Percentiles rank a stretch among this genome's conserved stretches.
Conservation (phyloP, 1,140 invertebrate species). For the Chironomus striatipennis region DNA sequence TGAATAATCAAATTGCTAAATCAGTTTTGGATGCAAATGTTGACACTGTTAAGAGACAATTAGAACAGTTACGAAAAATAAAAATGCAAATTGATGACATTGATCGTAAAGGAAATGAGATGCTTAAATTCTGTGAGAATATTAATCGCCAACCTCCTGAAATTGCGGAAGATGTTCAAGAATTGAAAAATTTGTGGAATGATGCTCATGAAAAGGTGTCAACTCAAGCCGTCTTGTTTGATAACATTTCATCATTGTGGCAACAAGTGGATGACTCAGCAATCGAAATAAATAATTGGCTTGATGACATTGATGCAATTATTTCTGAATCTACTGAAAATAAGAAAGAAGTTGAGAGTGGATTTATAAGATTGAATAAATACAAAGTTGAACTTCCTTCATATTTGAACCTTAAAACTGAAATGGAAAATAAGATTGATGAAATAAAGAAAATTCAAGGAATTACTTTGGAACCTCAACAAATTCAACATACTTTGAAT, state of each 20-base stretch:
- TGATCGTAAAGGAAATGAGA: constrained; percentile 59
- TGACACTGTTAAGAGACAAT: constrained; percentile 64
- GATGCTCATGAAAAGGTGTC: constrained; percentile 58
- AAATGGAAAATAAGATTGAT: constrained; percentile 66
- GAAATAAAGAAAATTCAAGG: constrained; percentile 69
- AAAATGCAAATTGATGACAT: constrained; percentile 66
- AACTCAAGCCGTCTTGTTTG: constrained; percentile 64
- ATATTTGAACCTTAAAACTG: constrained; percentile 63
- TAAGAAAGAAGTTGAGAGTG: constrained; percentile 68
- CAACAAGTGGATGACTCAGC: constrained; percentile 81
- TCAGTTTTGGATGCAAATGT: constrained; percentile 41
- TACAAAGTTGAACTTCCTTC: constrained; percentile 79
- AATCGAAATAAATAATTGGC: constrained; percentile 73
- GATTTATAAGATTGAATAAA: constrained; percentile 64
- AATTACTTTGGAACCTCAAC: constrained; percentile 55
- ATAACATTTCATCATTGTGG: constrained; percentile 84
- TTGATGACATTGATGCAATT: constrained; percentile 66
- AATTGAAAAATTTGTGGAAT: constrained; percentile 63
- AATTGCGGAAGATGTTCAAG: constrained; percentile 53
- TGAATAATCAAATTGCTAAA: constrained; percentile 33
- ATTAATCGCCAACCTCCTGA: constrained; percentile 63
- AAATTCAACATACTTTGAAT: constrained; percentile 49
- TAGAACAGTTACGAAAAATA: constrained; percentile 62
- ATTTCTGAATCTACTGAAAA: constrained; percentile 65
- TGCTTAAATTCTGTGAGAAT: constrained; percentile 62